Evolutionary conservation across 2,113 vertebrate species (phyloP), one percentile per base, ranked within the genome.

Genomic region (Trogon melanurus): DNA sequence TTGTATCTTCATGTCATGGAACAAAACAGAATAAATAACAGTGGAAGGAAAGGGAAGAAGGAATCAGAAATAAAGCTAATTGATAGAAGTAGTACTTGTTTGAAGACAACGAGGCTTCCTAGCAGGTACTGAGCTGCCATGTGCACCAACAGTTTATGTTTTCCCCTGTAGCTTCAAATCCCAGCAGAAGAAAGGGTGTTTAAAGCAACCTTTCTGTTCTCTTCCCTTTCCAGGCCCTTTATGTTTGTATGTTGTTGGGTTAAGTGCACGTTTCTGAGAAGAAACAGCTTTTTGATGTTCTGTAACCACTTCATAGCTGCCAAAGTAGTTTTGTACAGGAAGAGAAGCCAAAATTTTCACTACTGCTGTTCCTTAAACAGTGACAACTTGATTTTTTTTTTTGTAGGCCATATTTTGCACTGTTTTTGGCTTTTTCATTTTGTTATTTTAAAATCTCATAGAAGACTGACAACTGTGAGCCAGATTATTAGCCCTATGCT

Each of bases 81-180:
- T 69, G 10, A 51, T 57, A 26, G 26, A 27, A 75, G 79, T n/a
- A 53, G 15, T 15, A 47, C 21, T 65, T 10, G 2, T 80, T 83
- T 88, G 79, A 74, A 83, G 48, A 23, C 14, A 21, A 18, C 27
- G 50, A 54, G 10, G 14, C 57, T 92, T 87, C 61, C 34, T 20
- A 73, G 48, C 11, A 79, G 66, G 21, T 89, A 29, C 10, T 51
- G 38, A 45, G 78, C 26, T 34, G 13, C 41, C 27, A 13, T 7
- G 12, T 72, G 30, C 61, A 48, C 11, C 16, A 64, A 3, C 15
- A 61, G n/a, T 57, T 0, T 66, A 6, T 1, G 0, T 79, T 71
- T 54, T 75, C 47, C 38, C 54, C 17, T 16, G 20, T 26, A 54
- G 13, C 45, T 87, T 87, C 67, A 91, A 54, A 60, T 70, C 17